These are phyloP conservation scores for Spodoptera picta DNA, from an alignment of 2,888 invertebrate species.

Conservation along the genomic window DNA sequence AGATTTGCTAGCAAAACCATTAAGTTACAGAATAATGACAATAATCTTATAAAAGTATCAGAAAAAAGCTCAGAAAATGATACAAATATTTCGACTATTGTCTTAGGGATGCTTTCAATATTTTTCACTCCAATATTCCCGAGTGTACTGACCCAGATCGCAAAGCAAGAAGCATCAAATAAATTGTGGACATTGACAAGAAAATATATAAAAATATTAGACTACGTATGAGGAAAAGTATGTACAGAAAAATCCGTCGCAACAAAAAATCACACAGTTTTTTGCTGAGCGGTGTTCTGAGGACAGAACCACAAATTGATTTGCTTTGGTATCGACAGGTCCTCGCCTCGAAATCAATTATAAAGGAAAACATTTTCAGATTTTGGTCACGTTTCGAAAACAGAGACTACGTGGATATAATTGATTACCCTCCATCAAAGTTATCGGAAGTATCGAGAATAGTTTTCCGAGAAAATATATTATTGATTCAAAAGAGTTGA, in stretches of 20 bases:
- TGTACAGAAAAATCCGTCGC: slow-evolving; percentile 19
- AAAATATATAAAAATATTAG: slow-evolving; percentile 39
- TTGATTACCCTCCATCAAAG: no score
- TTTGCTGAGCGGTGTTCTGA: slow-evolving; percentile 25
- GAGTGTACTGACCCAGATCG: slow-evolving; percentile 41
- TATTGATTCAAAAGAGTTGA: no score
- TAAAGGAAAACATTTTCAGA: slow-evolving; percentile 13
- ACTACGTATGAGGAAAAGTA: slow-evolving; percentile 26
- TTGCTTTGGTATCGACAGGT: slow-evolving; percentile 8
- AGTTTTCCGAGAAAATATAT: no score
- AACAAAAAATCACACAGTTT: slow-evolving; percentile 9
- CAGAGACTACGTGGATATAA: slow-evolving; percentile 2
- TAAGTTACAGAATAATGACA: background rate
- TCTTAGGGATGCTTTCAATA: slow-evolving; percentile 37
- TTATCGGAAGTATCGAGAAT: no score
- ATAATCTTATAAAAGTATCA: slow-evolving; percentile 11
- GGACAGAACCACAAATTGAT: slow-evolving; percentile 25
- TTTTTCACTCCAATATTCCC: slow-evolving; percentile 46
- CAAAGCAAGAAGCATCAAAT: slow-evolving; percentile 19
- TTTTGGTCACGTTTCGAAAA: slow-evolving; percentile 11
- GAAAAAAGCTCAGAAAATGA: slow-evolving; percentile 14
- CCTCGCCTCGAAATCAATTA: slow-evolving; percentile 1
- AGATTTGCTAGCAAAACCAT: background rate
- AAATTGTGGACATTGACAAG: slow-evolving; percentile 18
- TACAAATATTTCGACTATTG: slow-evolving; percentile 34